phyloP scores from a whole-genome alignment of 1,140 invertebrate species.

The Pseudomyrmex cubaensis region DNA sequence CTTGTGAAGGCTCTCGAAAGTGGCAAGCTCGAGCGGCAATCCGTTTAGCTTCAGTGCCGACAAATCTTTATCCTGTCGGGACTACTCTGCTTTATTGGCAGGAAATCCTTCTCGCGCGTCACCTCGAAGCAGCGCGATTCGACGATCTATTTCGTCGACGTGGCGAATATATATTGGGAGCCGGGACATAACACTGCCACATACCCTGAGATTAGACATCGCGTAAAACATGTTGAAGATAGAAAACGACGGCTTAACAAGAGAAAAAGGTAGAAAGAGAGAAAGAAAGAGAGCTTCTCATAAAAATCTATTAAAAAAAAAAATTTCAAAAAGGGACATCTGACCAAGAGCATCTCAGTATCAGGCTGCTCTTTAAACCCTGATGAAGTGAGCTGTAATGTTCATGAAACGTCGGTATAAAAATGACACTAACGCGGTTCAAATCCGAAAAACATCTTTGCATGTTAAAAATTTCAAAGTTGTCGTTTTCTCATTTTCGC shows the following conservation, averaged over 20 bases:
- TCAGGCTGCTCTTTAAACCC: no score
- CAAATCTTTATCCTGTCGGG: conserved; percentile 57
- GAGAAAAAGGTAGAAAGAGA: background rate
- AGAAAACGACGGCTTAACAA: background rate
- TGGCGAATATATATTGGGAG: background rate
- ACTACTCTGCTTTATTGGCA: conserved; percentile 72
- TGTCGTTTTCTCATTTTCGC: conserved; percentile 12
- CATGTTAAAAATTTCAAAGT: conserved; percentile 23
- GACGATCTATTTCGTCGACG: conserved; percentile 19
- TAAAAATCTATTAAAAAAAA: conserved; percentile 4
- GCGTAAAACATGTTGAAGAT: conserved; percentile 4
- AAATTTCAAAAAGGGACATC: no score
- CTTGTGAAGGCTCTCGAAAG: conserved; percentile 36
- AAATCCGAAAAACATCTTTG: no score
- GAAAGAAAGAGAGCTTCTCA: background rate
- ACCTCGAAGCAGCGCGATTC: conserved; percentile 33
- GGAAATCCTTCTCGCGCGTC: conserved; percentile 74
- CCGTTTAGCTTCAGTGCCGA: conserved; percentile 57
- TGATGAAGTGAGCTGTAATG: no score
- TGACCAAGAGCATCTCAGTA: no score
- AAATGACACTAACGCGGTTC: no score
- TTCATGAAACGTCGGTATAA: no score
- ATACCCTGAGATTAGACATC: background rate
- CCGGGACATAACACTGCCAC: no score
- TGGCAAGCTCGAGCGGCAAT: conserved; percentile 37